Evolutionary conservation across 2,113 vertebrate species (phyloP), one percentile per base, ranked within the genome.

Genomic region (Thalassarche chlororhynchos): DNA sequence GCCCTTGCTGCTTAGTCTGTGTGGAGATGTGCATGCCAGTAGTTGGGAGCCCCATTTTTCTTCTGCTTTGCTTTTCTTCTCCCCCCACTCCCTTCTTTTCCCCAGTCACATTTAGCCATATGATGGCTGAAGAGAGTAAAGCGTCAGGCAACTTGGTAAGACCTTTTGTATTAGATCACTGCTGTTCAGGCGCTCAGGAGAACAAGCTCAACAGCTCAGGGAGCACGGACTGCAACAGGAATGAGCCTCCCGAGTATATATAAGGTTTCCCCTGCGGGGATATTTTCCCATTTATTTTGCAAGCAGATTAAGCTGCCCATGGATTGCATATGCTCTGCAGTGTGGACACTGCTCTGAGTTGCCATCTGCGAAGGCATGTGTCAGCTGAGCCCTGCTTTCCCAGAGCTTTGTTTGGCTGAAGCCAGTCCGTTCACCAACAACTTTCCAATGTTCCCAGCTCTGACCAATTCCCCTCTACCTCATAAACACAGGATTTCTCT

Each of bases 401-500:
- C 90, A 91, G 79, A 85, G 52, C 52, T 71, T 79, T 79, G 72
- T 79, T 34, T 96, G 84, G 65, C 81, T 88, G 68, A 76, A 92
- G 44, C 64, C 55, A 74, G 61, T 78, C 77, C 1, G 0, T 52
- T 87, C 78, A 89, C 91, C 82, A 91, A 60, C 84, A 75, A 57
- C 61, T 91, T 85, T 80, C 54, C 93, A 92, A 74, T 11, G 74
- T 87, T 96, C 94, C 91, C 94, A 89, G 70, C 66, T 90, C 91
- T 87, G 83, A 95, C 88, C 94, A 94, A 90, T 96, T 97, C 96
- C 97, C 93, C 34, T 94, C 85, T 95, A 93, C 47, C 93, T 94
- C 93, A 96, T 96, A 95, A 97, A 96, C 88, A 93, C 81, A 89
- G 65, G 77, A 92, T 96, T 97, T 96, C 92, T 96, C 93, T 69